phyloP scores from a whole-genome alignment of 2,888 invertebrate species.

The Tetragonula carbonaria region DNA sequence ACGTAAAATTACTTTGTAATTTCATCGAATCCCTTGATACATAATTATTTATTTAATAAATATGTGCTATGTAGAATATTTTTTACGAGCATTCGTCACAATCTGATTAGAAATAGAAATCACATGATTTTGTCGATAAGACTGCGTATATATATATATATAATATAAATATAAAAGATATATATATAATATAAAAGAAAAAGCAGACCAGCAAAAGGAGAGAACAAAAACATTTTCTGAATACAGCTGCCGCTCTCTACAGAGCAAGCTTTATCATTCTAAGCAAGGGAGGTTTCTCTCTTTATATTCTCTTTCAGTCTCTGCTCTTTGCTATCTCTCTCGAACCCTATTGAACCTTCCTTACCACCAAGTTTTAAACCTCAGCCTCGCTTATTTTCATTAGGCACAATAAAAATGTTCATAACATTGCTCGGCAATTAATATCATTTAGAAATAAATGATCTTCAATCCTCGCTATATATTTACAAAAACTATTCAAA shows the following conservation, averaged over 20 bases:
- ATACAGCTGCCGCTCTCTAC: conserved; percentile 69
- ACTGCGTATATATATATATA: background rate
- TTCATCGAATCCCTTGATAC: too few species aligned
- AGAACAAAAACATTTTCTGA: conserved; percentile 59
- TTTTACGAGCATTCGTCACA: background rate
- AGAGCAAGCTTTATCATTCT: conserved; percentile 68
- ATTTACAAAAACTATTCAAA: background rate
- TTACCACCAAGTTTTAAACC: conserved; percentile 27
- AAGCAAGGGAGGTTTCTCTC: conserved; percentile 72
- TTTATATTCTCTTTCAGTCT: conserved; percentile 37
- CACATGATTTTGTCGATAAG: conserved; percentile 33
- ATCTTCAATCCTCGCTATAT: background rate
- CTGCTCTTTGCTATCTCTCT: conserved; percentile 31
- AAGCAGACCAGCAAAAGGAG: conserved; percentile 13
- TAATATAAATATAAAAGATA: too few species aligned
- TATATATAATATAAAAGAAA: too few species aligned
- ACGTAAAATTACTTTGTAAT: too few species aligned
- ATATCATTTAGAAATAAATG: background rate
- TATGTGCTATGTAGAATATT: too few species aligned
- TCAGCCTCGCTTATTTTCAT: background rate
- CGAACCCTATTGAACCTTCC: conserved; percentile 21
- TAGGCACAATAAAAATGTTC: background rate
- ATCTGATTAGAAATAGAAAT: conserved; percentile 24
- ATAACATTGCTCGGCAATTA: background rate
- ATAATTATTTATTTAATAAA: too few species aligned